Evolutionary conservation across 2,888 invertebrate genomes (phyloP).

Genomic region (Octonoba sinensis): DNA sequence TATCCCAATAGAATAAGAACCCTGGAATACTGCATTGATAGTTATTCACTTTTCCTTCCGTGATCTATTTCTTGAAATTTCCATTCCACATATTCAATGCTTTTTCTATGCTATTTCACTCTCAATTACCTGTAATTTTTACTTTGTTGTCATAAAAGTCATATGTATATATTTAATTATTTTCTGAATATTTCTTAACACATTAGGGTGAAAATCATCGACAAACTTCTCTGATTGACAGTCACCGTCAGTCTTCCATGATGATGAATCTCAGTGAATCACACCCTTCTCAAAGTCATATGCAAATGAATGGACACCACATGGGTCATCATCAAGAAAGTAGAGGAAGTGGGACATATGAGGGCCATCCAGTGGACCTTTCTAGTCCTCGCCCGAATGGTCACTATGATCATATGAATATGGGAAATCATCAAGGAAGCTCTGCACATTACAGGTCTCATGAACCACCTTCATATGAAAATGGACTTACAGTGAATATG

Average conservation of each 20-base stretch:
- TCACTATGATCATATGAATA: conserved; percentile 42
- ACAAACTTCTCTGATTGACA: conserved; percentile 29
- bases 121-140: too few species aligned
- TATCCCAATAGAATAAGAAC: too few species aligned
- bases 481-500: conserved; percentile 42
- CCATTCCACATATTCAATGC: too few species aligned
- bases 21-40: too few species aligned
- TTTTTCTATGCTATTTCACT: too few species aligned
- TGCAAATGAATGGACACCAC: conserved; percentile 55
- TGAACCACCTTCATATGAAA: conserved; percentile 51
- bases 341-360: conserved; percentile 40
- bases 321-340: conserved; percentile 41
- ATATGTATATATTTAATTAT: neutral
- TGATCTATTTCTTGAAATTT: too few species aligned
- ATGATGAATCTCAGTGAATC: conserved; percentile 61
- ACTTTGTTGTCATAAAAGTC: too few species aligned
- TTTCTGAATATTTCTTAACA: neutral
- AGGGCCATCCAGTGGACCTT: conserved; percentile 58
- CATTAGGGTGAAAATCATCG: too few species aligned
- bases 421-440: conserved; percentile 20
- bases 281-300: conserved; percentile 47
- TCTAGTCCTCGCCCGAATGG: conserved; percentile 59
- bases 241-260: conserved; percentile 48
- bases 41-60: too few species aligned
- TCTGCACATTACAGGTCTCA: conserved; percentile 36